A percentile compares a stretch with the other conserved stretches of the same genome.
Conservation (phyloP, 2,888 invertebrate species). For the Pseudoips prasinana region DNA sequence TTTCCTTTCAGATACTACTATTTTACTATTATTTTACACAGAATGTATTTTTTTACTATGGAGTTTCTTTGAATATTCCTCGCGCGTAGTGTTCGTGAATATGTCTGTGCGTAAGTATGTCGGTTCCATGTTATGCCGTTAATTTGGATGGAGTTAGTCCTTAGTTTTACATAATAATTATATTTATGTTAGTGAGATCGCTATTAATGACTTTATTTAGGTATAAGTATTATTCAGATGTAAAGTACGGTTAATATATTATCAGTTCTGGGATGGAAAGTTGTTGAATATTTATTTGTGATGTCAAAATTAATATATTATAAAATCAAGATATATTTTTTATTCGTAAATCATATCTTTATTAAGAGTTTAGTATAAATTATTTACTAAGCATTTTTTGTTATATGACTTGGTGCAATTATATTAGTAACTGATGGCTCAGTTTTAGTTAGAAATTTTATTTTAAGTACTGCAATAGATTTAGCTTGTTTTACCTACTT, state of each 20-base stretch:
- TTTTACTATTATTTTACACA: conserved; percentile 40
- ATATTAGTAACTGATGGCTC: conserved; percentile 53
- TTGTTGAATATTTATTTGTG: conserved; percentile 55
- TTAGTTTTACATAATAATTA: conserved; percentile 32
- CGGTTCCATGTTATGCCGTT: conserved; percentile 4
- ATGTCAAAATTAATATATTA: conserved; percentile 60
- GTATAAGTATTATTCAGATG: conserved; percentile 51
- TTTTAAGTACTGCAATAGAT: conserved; percentile 46
- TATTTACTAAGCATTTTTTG: conserved; percentile 62
- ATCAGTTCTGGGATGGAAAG: conserved; percentile 34
- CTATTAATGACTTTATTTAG: conserved; percentile 54
- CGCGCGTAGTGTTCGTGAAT: conserved; percentile 28
- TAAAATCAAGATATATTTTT: conserved; percentile 47
- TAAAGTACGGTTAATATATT: conserved; percentile 22
- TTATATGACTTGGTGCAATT: conserved; percentile 73
- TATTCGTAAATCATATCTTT: conserved; percentile 43
- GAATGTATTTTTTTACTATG: conserved; percentile 44
- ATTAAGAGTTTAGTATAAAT: too few species aligned
- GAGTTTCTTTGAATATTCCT: conserved; percentile 58
- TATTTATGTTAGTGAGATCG: conserved; percentile 53
- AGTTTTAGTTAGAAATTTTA: conserved; percentile 44
- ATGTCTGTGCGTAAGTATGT: conserved; percentile 19
- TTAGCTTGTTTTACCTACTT: conserved; percentile 47
- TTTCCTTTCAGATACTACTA: conserved; percentile 47
- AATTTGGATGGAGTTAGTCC: conserved; percentile 18